Evolutionary conservation across 2,113 vertebrate species (phyloP).

Genomic region (Dasyornis broadbenti): DNA sequence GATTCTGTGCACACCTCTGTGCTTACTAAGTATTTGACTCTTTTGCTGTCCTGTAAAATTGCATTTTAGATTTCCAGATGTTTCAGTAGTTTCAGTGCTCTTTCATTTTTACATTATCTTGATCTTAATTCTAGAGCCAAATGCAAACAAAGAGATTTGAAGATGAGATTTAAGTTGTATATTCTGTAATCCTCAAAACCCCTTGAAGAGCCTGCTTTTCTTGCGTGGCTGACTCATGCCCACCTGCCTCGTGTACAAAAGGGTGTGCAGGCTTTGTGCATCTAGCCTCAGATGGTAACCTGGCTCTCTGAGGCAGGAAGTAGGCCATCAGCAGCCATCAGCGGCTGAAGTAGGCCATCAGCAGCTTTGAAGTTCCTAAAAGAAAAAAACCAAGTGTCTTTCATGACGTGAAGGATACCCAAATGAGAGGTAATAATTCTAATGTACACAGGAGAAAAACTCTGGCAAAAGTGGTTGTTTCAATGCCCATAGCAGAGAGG

Average conservation of each 20-base stretch:
- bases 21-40: not conserved
- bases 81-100: slow-evolving; percentile 1
- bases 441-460: not conserved
- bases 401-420: not conserved
- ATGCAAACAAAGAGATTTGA: not conserved
- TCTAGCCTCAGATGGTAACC: not conserved
- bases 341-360: not conserved
- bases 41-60: not conserved
- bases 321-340: no score
- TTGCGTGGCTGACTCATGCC: not conserved
- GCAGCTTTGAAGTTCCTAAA: not conserved
- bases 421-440: not conserved
- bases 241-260: not conserved
- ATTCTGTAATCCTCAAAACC: not conserved
- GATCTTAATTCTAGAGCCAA: not conserved
- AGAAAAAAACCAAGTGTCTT: not conserved
- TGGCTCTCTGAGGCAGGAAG: not conserved
- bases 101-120: slow-evolving; percentile 12
- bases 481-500: not conserved
- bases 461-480: not conserved
- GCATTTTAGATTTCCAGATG: not conserved
- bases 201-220: slow-evolving; percentile 28
- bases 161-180: not conserved
- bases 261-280: not conserved
- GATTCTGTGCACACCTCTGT: not conserved